Conservation (phyloP, 2,113 vertebrate species). For the Tapirus terrestris region DNA sequence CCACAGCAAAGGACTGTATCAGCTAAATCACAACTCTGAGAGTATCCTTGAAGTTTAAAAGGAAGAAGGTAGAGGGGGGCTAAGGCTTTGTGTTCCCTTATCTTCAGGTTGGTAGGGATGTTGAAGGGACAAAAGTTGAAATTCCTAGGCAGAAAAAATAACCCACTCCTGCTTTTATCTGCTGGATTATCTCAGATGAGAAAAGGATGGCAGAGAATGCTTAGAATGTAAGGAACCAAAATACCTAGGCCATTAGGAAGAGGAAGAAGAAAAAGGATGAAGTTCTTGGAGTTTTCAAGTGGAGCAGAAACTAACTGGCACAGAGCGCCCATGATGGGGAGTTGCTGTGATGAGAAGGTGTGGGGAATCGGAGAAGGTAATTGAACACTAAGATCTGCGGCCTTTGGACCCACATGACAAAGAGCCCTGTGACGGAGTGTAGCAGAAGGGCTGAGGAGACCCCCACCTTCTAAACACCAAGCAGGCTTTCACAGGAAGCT, state of each 20-base stretch:
- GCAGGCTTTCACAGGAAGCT: neutral
- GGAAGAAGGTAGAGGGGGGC: neutral
- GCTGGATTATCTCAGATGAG: neutral
- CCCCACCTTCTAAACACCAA: neutral
- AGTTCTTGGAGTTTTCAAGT: neutral
- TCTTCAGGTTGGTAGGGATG: neutral
- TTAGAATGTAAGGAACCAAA: neutral
- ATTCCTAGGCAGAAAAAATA: neutral
- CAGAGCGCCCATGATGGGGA: neutral
- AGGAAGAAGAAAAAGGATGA: neutral
- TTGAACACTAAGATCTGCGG: neutral
- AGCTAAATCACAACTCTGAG: neutral
- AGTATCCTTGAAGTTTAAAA: neutral
- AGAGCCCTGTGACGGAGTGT: neutral
- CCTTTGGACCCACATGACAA: neutral
- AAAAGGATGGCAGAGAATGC: neutral
- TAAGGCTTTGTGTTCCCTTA: neutral
- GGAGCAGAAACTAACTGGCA: neutral
- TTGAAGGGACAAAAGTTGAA: conserved; percentile 16
- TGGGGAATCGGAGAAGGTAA: neutral
- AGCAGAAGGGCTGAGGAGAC: neutral
- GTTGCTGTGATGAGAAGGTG: neutral
- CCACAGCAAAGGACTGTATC: neutral
- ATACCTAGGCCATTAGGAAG: neutral
- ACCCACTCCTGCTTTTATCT: neutral